Base-by-base conservation (phyloP, 2,113 vertebrate species). In the Trematocara nigrifrons region DNA sequence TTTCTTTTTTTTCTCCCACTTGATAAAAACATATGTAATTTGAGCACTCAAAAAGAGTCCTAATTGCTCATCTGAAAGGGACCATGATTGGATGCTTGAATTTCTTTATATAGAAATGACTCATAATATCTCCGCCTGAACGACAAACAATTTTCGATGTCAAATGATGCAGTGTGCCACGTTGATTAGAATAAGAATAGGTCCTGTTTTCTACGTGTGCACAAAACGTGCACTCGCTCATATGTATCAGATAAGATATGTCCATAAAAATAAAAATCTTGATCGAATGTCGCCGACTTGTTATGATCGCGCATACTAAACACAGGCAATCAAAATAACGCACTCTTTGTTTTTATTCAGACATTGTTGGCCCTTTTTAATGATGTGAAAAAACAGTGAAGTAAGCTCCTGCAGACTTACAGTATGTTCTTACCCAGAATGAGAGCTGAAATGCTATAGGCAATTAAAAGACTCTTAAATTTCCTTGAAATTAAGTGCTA, bases 401-500 rank as follows among this genome's bases (percentile, higher is more conserved):
- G 59, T 77, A 80, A 89, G 80, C 87, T 89, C 40, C 74, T 81
- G 88, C 88, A 89, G 81, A 80, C 83, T 66, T 88, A 87, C 87
- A 92, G 83, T 86, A 81, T 79, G 83, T 83, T 83, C 88, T 81
- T 76, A 47, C 79, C 10, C 59, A 79, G 69, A 91, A 91, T 83
- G 85, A 86, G 80, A 82, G 89, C 85, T 90, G 85, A 91, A 93
- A 94, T 74, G 87, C 89, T 94, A 90, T 91, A 85, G 87, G 91
- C 94, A 94, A 95, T 95, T 95, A 95, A 84, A 92, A 85, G 83
- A 89, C 90, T 93, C 87, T 89, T 85, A 91, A 93, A 94, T 93
- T 93, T 93, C 92, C 83, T 92, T 90, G 87, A 93, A 91, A 92
- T 89, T 82, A 93, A 93, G 91, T 90, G 89, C 87, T 90, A 93